A percentile compares a stretch with the other conserved stretches of the same genome.
Conservation (phyloP, 2,888 invertebrate species). For the Biston betularia region DNA sequence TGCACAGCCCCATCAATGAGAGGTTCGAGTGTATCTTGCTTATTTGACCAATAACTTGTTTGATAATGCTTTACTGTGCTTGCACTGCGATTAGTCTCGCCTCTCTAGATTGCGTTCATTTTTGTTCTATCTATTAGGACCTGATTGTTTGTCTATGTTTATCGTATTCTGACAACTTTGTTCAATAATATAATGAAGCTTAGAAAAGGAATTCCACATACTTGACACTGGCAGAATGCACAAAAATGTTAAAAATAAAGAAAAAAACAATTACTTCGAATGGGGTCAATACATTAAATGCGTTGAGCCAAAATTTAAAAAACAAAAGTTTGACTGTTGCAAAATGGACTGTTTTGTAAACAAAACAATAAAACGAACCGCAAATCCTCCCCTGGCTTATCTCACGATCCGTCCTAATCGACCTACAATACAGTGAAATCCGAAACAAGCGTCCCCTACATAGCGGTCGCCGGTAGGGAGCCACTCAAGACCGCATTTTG, state of each 20-base stretch:
- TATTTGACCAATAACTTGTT: constrained; percentile 84
- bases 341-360: constrained; percentile 32
- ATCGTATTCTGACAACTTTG: constrained; percentile 10
- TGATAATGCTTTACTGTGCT: constrained; percentile 77
- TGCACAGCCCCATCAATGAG: constrained; percentile 77
- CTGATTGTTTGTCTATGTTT: constrained; percentile 40
- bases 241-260: not conserved
- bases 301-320: not conserved
- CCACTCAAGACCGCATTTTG: constrained; percentile 78
- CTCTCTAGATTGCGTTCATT: constrained; percentile 69
- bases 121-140: constrained; percentile 65
- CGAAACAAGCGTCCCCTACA: constrained; percentile 58
- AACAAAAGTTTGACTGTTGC: not conserved
- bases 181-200: not conserved
- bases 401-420: constrained; percentile 59
- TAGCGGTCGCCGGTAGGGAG: constrained; percentile 39
- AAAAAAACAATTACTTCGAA: not conserved
- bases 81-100: constrained; percentile 73
- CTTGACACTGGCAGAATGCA: too few relatives aligned
- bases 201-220: too few relatives aligned
- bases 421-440: constrained; percentile 64
- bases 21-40: constrained; percentile 77
- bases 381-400: constrained; percentile 55
- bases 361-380: constrained; percentile 50
- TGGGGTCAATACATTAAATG: not conserved